Evolutionary conservation across 2,113 vertebrate species (phyloP), one percentile per base, ranked within the genome.

Genomic region (Psettodes erumei): DNA sequence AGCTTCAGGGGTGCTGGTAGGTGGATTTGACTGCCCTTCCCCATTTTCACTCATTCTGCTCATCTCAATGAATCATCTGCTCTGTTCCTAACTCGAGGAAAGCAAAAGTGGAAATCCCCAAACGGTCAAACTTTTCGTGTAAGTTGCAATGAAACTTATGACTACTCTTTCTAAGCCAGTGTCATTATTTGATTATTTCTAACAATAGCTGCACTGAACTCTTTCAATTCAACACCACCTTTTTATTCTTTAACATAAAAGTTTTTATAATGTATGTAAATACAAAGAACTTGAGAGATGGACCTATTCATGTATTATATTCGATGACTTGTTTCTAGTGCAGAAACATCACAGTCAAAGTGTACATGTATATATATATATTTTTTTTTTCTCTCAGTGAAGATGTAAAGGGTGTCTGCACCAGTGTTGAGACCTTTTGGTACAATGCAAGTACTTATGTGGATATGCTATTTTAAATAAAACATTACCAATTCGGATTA

Each of bases 191-290:
- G 8, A 40, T 37, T 1, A 27, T 48, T 42, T 53, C 27, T 65
- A 35, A 4, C 21, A 25, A 18, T 28, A 0, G 28, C 45, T 40
- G 50, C 32, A 56, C 21, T 53, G 15, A 27, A 56, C 28, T 48
- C 35, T 65, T 32, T 16, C 48, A 16, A 65, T 64, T 50, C 30
- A 61, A 42, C 11, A 5, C 33, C 25, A 33, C 15, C 27, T 53
- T 56, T 60, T 59, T 56, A 13, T 65, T 61, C 30, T 66, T 66
- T 40, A 30, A 54, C 35, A 50, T 19, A 21, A 12, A 45, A 4
- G 4, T 42, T 68, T 62, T 72, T 33, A 38, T 45, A 33, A 55
- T 65, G 23, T 69, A 51, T 72, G 51, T 78, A 48, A 82, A 61
- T 54, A 62, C 54, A 75, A 38, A 45, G 3, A 54, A 60, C 19